Conservation (phyloP, 2,797 vertebrate species). For the Brachymystax lenok region DNA sequence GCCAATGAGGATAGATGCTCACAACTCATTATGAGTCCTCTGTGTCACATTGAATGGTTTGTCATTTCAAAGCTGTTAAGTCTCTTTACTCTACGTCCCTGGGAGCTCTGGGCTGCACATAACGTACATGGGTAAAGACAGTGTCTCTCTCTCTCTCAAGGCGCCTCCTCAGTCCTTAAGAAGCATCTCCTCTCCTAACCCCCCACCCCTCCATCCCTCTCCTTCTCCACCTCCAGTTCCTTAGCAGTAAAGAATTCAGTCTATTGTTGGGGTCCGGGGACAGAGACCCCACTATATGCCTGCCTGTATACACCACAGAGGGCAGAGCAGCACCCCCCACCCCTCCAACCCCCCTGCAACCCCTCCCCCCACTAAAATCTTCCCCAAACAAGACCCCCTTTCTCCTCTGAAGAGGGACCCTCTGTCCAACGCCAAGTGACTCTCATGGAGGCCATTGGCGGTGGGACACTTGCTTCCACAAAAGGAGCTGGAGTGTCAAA, state of each 20-base stretch:
- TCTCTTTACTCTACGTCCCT: background rate
- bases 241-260: conserved; percentile 78
- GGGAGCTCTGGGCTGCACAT: background rate
- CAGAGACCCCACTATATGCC: conserved; percentile 88
- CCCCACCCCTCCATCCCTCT: conserved; percentile 43
- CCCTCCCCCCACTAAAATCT: conserved; percentile 80
- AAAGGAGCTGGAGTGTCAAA: conserved; percentile 92
- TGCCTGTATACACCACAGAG: conserved; percentile 61
- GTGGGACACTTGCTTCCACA: conserved; percentile 88
- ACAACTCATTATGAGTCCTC: background rate
- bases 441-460: conserved; percentile 92
- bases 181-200: conserved; percentile 31
- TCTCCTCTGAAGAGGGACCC: conserved; percentile 95
- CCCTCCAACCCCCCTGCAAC: conserved; percentile 59
- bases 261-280: conserved; percentile 79
- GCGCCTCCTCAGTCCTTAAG: background rate
- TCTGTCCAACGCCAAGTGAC: conserved; percentile 92
- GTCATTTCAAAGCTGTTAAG: background rate
- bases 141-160: background rate
- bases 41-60: background rate
- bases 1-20: background rate
- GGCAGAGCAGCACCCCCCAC: conserved; percentile 58
- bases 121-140: background rate
- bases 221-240: conserved; percentile 62
- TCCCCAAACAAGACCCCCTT: conserved; percentile 92